A percentile compares a stretch with the other conserved stretches of the same genome.
These are phyloP conservation scores for Eufriesea mexicana DNA, from an alignment of 1,140 invertebrate genomes.

Conservation along the genomic window DNA sequence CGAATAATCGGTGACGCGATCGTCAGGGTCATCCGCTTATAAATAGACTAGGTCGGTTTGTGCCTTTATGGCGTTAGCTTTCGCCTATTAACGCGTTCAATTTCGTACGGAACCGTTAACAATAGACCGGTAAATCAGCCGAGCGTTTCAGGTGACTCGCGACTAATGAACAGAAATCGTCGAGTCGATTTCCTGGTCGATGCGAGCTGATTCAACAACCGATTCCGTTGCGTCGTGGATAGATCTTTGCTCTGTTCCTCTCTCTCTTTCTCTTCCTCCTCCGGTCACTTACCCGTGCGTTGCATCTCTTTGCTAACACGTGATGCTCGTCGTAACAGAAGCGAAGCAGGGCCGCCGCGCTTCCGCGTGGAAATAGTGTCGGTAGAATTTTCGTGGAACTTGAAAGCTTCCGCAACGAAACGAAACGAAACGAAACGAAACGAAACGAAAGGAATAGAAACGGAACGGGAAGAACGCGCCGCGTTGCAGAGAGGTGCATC, in stretches of 20 bases:
- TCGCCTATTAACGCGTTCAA: not conserved
- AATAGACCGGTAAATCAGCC: not conserved
- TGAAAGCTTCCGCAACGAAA: too few species aligned
- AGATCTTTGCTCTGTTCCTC: not conserved
- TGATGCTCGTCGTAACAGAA: not conserved
- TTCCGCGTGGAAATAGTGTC: not conserved
- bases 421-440: not conserved
- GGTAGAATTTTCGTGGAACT: not conserved
- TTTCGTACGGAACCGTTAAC: not conserved
- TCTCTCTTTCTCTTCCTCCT: slow-evolving; percentile 38
- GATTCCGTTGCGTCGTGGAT: slow-evolving; percentile 20
- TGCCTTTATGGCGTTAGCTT: slow-evolving; percentile 19
- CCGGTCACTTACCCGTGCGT: slow-evolving; percentile 68
- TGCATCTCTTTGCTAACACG: not conserved
- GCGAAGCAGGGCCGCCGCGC: not conserved
- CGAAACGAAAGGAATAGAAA: not conserved
- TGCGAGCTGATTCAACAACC: not conserved
- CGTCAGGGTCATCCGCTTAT: not conserved
- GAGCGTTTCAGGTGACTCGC: not conserved
- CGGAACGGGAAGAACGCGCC: too few species aligned
- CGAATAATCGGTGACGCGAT: slow-evolving; percentile 27
- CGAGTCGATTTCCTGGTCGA: not conserved
- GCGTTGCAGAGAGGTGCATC: too few species aligned
- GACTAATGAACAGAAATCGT: not conserved
- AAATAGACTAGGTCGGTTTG: not conserved